phyloP scores from a whole-genome alignment of 1,140 invertebrate genomes.

The Hyles euphorbiae region DNA sequence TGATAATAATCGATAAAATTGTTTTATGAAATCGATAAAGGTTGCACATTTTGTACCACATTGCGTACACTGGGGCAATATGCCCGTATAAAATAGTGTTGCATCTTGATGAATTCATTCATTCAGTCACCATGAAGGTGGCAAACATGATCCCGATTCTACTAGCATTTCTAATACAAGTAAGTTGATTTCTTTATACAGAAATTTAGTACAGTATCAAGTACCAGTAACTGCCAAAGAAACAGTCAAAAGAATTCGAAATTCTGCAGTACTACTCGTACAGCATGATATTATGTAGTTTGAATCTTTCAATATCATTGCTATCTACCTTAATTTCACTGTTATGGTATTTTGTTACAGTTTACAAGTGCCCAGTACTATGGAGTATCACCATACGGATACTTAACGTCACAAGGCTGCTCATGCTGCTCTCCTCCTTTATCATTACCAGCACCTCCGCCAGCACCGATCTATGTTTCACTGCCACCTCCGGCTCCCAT shows the following conservation, averaged over 20 bases:
- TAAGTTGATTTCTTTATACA: constrained; percentile 27
- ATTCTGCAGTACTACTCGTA: too few species aligned
- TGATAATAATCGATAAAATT: constrained; percentile 7
- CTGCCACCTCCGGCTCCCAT: constrained; percentile 38
- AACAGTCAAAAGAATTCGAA: too few species aligned
- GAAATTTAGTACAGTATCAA: too few species aligned
- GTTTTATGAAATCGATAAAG: constrained; percentile 8
- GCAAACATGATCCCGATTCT: constrained; percentile 30
- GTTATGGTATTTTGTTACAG: constrained; percentile 30
- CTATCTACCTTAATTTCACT: neutral
- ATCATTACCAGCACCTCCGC: constrained; percentile 23
- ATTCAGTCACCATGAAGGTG: constrained; percentile 38
- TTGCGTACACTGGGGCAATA: constrained; percentile 43
- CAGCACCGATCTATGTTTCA: constrained; percentile 33
- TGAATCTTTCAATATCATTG: constrained; percentile 1
- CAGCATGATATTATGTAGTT: too few species aligned
- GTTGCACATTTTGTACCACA: constrained; percentile 25
- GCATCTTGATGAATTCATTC: constrained; percentile 11
- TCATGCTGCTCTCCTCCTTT: constrained; percentile 31
- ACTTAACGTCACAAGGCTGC: neutral
- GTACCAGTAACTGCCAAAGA: too few species aligned
- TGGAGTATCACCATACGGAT: constrained; percentile 32
- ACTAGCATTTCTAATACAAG: constrained; percentile 36
- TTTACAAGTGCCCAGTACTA: constrained; percentile 46
- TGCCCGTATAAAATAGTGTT: constrained; percentile 39